Base-by-base conservation (phyloP, 2,888 invertebrate genomes). In the Drosophila paracracens region DNA sequence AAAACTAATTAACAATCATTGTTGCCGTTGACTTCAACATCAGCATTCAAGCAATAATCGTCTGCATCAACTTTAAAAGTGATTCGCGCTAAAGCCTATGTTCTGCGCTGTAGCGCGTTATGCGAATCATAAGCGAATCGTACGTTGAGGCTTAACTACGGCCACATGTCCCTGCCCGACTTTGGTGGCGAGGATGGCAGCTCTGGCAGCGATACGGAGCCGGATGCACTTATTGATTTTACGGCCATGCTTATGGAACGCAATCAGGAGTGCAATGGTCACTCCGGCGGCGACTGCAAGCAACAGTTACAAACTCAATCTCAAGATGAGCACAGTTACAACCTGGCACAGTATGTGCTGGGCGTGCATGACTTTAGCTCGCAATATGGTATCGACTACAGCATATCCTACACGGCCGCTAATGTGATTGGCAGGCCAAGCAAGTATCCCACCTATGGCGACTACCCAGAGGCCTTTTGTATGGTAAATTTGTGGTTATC, bases 361-460 rank as follows among this genome's bases (percentile, higher is more conserved):
- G 95, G 95, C 91, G 97, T 98, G 50, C 94, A 95, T 53, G 96
- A 97, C 92, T 98, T 97, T 91, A 97, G 97, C 92, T 98, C 98
- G 0, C 97, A 97, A 93, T 98, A 98, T 94, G 98, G 98, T 72
- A 97, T 96, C 92, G 96, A 96, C 92, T 96, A 95, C 74, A 97
- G 97, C 93, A 96, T 97, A 91, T 97, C 97, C 0, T 98, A 98
- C 91, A 96, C 97, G 5, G 98, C 97, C 7, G 95, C 96, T 61
- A 98, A 98, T 94, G 95, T 98, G 67, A 95, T 96, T 60, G 98
- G 98, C 11, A 96, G 96, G 83, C 97, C 97, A 16, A 96, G 95
- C 33, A 96, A 97, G 92, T 98, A 96, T 94, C 98, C 98, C 0
- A 95, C 95, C 76, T 98, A 98, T 93, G 98, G 98, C 25, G 98